Evolutionary conservation across 2,113 vertebrate genomes (phyloP), one percentile per base, ranked within the genome.

Genomic region (Grallaria varia): DNA sequence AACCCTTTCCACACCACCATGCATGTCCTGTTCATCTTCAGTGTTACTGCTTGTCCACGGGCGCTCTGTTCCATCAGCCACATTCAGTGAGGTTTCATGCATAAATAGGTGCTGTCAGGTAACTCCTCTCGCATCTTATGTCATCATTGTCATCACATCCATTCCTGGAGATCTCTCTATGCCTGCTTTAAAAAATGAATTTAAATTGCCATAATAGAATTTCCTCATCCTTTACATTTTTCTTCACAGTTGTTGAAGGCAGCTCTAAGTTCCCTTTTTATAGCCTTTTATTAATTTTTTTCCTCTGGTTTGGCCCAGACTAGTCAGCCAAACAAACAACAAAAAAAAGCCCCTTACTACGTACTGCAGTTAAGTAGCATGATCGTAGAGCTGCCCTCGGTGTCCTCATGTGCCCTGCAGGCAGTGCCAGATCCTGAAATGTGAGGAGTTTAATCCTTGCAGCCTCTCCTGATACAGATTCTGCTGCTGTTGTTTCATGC

Each of bases 1-100:
- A n/a, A 75, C 31, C 25, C 23, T 35, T 89, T 68, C 39, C 53
- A 73, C 20, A 59, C 2, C 0, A 20, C 1, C 0, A 20, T 42
- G 7, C 0, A 0, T 18, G 15, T 74, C 30, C 30, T 49, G 30
- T 69, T 45, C 21, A 6, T 22, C 39, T 56, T 49, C 47, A 50
- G 19, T 63, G 33, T 42, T 55, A 18, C 13, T 3, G 3, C 21
- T 72, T 80, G 30, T 15, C 30, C 2, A 1, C 0, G 0, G 18
- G 17, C 2, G 4, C 25, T 80, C 18, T 73, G 39, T 47, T 76
- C n/a, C 27, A 24, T 39, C 56, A 79, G 0, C 22, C 49, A 59
- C 35, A 33, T 58, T 47, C 63, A 13, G 11, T 40, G 44, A 44
- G 14, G 2, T 13, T 72, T 83, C 30, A 24, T 27, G 24, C 14